phyloP scores from a whole-genome alignment of 2,113 vertebrate genomes.

The Falco punctatus region DNA sequence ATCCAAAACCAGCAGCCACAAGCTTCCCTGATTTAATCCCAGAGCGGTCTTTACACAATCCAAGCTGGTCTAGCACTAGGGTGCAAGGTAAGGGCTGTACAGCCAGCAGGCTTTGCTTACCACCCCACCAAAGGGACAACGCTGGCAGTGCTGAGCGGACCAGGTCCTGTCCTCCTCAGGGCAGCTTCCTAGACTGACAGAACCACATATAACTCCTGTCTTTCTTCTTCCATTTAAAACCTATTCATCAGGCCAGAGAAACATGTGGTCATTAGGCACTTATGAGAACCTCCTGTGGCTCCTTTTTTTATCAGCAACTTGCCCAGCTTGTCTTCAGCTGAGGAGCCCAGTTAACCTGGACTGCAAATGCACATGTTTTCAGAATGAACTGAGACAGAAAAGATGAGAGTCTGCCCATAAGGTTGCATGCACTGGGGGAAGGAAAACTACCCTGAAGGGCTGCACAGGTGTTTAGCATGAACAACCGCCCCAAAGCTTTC shows the following conservation, averaged over 20 bases:
- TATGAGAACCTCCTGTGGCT: not conserved
- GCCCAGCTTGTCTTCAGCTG: not conserved
- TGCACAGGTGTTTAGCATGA: not conserved
- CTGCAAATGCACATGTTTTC: not conserved
- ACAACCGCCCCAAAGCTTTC: not conserved
- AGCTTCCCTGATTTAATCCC: not conserved
- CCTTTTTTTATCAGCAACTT: not conserved
- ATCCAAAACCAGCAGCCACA: not conserved
- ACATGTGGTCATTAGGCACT: not conserved
- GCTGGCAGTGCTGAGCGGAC: accelerated
- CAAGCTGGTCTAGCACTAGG: not conserved
- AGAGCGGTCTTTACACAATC: not conserved
- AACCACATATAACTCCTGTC: accelerated
- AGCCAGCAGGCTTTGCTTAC: not conserved
- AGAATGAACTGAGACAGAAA: not conserved
- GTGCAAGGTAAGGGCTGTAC: not conserved
- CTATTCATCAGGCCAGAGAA: not conserved
- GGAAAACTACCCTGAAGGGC: not conserved
- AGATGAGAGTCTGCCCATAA: not conserved
- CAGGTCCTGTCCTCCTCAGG: accelerated
- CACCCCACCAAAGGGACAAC: not conserved
- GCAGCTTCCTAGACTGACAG: not conserved
- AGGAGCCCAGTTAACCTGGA: not conserved
- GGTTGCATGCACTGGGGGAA: not conserved
- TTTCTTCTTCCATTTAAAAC: not conserved